Evolutionary conservation across 2,888 invertebrate genomes (phyloP).

Genomic region (Acronicta leporina): DNA sequence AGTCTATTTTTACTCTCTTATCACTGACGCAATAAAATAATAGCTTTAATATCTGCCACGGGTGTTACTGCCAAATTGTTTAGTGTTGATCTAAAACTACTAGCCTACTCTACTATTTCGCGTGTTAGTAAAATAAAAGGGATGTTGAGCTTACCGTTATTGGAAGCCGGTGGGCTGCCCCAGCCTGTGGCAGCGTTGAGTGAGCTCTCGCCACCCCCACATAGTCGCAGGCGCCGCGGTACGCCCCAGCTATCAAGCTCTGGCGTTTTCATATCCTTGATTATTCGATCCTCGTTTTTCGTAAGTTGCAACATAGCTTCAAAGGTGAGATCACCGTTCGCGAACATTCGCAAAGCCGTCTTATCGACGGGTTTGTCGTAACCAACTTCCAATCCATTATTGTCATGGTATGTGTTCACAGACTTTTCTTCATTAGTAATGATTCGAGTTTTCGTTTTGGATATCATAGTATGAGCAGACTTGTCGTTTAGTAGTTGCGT

Average conservation of each 20-base stretch:
- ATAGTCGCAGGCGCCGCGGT: slow-evolving; percentile 90
- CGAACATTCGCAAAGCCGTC: slow-evolving; percentile 75
- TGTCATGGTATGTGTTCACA: slow-evolving; percentile 83
- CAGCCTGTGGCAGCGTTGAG: slow-evolving; percentile 93
- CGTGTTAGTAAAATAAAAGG: slow-evolving; percentile 33
- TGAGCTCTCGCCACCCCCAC: slow-evolving; percentile 95
- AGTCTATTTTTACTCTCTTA: slow-evolving; percentile 51
- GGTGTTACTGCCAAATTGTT: slow-evolving; percentile 44
- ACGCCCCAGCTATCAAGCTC: slow-evolving; percentile 89
- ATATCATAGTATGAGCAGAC: slow-evolving; percentile 81
- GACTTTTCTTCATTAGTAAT: slow-evolving; percentile 77
- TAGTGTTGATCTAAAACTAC: slow-evolving; percentile 38
- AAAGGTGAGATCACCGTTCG: slow-evolving; percentile 86
- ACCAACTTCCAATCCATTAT: slow-evolving; percentile 79
- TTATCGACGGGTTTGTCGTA: slow-evolving; percentile 65
- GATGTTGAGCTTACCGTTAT: slow-evolving; percentile 81
- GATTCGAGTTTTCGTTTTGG: slow-evolving; percentile 83
- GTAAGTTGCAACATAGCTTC: slow-evolving; percentile 83
- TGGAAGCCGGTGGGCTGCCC: slow-evolving; percentile 93
- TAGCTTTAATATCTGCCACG: slow-evolving; percentile 40
- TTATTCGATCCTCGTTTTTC: slow-evolving; percentile 72
- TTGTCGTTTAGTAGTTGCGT: slow-evolving; percentile 82
- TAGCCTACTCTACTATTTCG: slow-evolving; percentile 15
- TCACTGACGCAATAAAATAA: slow-evolving; percentile 48
- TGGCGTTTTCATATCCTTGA: slow-evolving; percentile 68